Evolutionary conservation across 2,113 vertebrate genomes (phyloP).

Genomic region (Aythya baeri): DNA sequence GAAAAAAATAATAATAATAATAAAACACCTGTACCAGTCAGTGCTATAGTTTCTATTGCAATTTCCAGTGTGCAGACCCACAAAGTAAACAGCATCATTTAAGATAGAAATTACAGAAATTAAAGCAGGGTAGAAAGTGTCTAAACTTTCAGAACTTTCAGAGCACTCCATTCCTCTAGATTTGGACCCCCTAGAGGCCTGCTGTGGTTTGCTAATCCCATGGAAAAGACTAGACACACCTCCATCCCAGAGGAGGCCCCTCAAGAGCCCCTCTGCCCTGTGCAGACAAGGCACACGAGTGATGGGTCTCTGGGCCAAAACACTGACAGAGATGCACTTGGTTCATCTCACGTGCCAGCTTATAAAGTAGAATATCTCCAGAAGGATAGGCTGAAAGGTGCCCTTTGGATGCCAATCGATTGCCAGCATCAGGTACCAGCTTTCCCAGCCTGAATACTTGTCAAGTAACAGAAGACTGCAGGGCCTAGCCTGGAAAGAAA

Average conservation of each 20-base stretch:
- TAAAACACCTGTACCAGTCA: background rate
- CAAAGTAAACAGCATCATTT: background rate
- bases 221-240: background rate
- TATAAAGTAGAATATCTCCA: background rate
- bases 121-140: background rate
- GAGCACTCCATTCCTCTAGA: background rate
- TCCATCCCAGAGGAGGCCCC: background rate
- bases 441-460: too few species aligned
- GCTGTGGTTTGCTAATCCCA: background rate
- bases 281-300: background rate
- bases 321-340: background rate
- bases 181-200: background rate
- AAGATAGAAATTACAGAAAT: background rate
- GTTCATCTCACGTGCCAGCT: background rate
- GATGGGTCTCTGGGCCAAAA: background rate
- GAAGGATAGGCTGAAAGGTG: background rate
- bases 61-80: background rate
- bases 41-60: background rate
- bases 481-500: background rate
- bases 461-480: background rate
- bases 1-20: background rate
- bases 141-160: background rate
- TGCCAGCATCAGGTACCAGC: too few species aligned
- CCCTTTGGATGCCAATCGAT: background rate
- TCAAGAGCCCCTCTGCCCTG: background rate